phyloP scores from a whole-genome alignment of 2,888 invertebrate species.

The Diaprepes abbreviatus region DNA sequence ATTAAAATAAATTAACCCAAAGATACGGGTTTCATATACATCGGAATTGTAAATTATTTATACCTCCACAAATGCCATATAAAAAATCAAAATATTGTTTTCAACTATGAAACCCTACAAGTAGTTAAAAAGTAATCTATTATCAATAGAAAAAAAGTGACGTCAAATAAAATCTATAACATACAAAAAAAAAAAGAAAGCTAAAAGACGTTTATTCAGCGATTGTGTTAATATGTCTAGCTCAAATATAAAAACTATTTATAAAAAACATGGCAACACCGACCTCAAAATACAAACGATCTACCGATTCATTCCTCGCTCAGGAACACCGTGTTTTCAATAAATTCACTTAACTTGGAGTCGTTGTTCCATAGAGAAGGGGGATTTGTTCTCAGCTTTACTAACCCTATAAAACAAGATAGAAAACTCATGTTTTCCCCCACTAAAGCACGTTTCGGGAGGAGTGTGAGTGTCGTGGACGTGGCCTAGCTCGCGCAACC shows the following conservation, averaged over 20 bases:
- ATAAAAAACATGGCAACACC: slow-evolving; percentile 44
- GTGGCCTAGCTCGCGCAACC: slow-evolving; percentile 56
- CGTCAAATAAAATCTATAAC: too few species aligned
- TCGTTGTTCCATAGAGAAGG: slow-evolving; percentile 67
- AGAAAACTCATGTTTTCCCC: slow-evolving; percentile 64
- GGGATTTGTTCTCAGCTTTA: slow-evolving; percentile 68
- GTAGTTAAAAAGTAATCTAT: too few species aligned
- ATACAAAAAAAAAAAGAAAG: too few species aligned
- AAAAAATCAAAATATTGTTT: too few species aligned
- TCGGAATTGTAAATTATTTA: too few species aligned
- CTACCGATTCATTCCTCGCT: slow-evolving; percentile 68
- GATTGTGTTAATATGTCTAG: not conserved
- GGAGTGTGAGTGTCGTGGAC: slow-evolving; percentile 44
- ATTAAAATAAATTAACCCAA: too few species aligned
- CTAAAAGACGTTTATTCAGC: too few species aligned
- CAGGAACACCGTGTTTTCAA: slow-evolving; percentile 69
- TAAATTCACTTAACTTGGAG: slow-evolving; percentile 68
- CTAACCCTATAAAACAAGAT: slow-evolving; percentile 68
- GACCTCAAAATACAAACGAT: slow-evolving; percentile 67
- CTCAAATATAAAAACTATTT: slow-evolving; percentile 1
- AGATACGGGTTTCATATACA: too few species aligned
- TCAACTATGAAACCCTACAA: too few species aligned
- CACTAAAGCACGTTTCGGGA: slow-evolving; percentile 54
- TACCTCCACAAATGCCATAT: too few species aligned
- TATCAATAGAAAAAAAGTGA: too few species aligned